These are phyloP conservation scores for Altica lythri DNA, from an alignment of 2,888 invertebrate genomes.

Conservation along the genomic window DNA sequence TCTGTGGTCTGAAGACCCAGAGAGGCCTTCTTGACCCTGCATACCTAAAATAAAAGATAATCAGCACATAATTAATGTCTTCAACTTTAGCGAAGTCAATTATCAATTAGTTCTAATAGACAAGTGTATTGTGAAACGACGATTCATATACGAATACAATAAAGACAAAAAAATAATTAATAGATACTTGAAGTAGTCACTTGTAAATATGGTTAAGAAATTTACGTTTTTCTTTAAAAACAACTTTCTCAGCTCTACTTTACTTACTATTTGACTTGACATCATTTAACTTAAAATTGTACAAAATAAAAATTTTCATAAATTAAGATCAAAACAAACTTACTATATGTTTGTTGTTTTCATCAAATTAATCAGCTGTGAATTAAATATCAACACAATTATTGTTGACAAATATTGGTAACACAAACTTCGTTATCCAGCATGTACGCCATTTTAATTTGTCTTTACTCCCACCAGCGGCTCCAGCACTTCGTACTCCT, in stretches of 20 bases:
- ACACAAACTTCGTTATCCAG: background rate
- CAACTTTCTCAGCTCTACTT: too few species aligned
- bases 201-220: background rate
- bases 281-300: background rate
- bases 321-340: background rate
- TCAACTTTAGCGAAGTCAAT: conserved; percentile 3
- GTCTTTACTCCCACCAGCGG: background rate
- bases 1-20: conserved; percentile 65
- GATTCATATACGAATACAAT: background rate
- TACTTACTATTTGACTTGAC: background rate
- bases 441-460: background rate
- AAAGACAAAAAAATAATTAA: background rate
- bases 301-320: background rate
- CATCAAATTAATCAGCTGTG: background rate
- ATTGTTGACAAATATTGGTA: background rate
- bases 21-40: conserved; percentile 49
- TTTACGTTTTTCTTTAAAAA: background rate
- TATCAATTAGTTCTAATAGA: conserved; percentile 11
- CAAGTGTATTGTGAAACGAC: background rate
- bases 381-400: background rate
- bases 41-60: conserved; percentile 19
- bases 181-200: background rate
- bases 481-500: too few species aligned
- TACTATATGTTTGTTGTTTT: background rate
- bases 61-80: background rate